Percentiles rank a stretch among this genome's conserved stretches.
These are phyloP conservation scores for Zaprionus kolodkinae DNA, from an alignment of 1,140 invertebrate genomes.

Conservation along the genomic window DNA sequence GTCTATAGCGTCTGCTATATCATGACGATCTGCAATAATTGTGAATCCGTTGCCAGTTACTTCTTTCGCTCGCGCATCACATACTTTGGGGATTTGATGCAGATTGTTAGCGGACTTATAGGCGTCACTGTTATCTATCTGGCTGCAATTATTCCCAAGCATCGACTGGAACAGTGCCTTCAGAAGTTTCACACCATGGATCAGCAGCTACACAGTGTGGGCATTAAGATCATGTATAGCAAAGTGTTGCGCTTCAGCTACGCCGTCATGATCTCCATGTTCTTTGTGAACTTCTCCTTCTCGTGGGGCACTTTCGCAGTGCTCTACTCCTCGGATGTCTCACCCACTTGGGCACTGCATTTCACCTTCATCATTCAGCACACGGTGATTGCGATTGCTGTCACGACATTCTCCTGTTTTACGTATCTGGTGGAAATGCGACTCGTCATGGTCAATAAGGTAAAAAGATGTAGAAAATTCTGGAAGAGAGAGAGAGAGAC, in stretches of 20 bases:
- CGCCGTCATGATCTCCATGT: constrained; percentile 55
- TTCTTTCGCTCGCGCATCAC: constrained; percentile 77
- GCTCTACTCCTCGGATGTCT: constrained; percentile 52
- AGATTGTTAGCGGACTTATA: constrained; percentile 77
- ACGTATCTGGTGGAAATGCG: constrained; percentile 77
- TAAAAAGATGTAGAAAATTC: constrained; percentile 49
- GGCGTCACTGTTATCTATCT: constrained; percentile 80
- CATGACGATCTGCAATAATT: constrained; percentile 67
- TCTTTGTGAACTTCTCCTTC: constrained; percentile 61
- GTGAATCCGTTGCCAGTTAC: constrained; percentile 77
- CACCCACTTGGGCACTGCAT: constrained; percentile 62
- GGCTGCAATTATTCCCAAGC: constrained; percentile 71
- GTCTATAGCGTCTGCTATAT: constrained; percentile 65
- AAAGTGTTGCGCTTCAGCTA: constrained; percentile 74
- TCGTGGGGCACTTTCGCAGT: constrained; percentile 62
- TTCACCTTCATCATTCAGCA: constrained; percentile 77
- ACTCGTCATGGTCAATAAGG: constrained; percentile 75
- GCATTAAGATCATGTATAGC: constrained; percentile 81
- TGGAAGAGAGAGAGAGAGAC: neutral
- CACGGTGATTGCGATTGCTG: constrained; percentile 68
- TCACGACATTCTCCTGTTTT: constrained; percentile 69
- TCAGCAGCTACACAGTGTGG: constrained; percentile 59
- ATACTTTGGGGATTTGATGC: constrained; percentile 77
- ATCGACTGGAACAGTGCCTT: constrained; percentile 66
- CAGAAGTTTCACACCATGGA: constrained; percentile 73